Evolutionary conservation across 2,797 vertebrate genomes (phyloP), one percentile per base, ranked within the genome.

Genomic region (Buphagus erythrorhynchus): DNA sequence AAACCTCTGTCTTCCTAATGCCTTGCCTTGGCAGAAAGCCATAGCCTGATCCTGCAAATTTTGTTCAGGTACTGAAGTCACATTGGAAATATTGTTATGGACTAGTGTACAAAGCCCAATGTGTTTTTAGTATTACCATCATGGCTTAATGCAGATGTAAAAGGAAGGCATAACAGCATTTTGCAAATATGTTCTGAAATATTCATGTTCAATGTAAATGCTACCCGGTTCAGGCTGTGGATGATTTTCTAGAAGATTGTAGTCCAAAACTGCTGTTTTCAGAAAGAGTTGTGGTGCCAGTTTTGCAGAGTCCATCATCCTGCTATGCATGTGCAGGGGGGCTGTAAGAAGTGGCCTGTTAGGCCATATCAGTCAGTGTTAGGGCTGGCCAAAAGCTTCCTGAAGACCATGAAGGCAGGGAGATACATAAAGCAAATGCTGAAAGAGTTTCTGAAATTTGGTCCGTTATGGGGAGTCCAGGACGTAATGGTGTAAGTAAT

Each of bases 311-410:
- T 43, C 35, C 33, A 4, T 55, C 67, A 35, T 4, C 4, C 16
- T 11, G 21, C 28, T 26, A 6, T 1, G 1, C 0, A 0, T 5
- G 17, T 9, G 25, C 0, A 20, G 3, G 3, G 5, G 7, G 5
- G 9, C 36, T 74, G 20, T 0, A 2, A 36, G 26, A 57, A 75
- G 21, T 29, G 0, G 0, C 1, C 2, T 33, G 19, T 58, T 59
- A 3, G 1, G 16, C 59, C 28, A 5, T 22, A 24, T 52, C 33
- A 25, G n/a, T 14, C 13, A 36, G 15, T 1, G 0, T 19, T 45
- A 67, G 45, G 25, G 20, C 33, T 83, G 45, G 21, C 13, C 51
- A 46, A 54, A 78, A 81, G 33, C 15, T 86, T 4, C 0, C 14
- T 69, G 76, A 85, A 82, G 26, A 63, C 74, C 65, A 2, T 4